Evolutionary conservation across 2,113 vertebrate genomes (phyloP), one percentile per base, ranked within the genome.

Genomic region (Acanthochromis polyacanthus): DNA sequence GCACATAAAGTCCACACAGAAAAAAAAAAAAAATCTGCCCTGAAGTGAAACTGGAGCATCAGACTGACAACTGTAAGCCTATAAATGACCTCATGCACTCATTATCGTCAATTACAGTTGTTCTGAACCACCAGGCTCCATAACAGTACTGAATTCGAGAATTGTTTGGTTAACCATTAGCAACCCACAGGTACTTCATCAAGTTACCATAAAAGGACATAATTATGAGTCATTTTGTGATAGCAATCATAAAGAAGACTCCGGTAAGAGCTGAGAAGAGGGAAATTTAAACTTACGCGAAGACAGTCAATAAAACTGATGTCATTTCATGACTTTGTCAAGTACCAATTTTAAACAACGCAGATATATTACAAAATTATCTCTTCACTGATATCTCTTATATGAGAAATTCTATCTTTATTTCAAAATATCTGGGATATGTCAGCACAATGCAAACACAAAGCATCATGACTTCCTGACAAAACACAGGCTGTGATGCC

Each of bases 151-250:
- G 10, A 63, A 75, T 63, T 46, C 1, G 25, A 78, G 15, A 66
- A 66, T 10, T 4, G 28, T 67, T 40, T 32, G 10, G 76, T 87
- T 76, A 90, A 89, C 22, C 71, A 86, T 91, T 89, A 64, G 56
- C 82, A 53, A 36, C 22, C 4, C n/a, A 23, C 20, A 19, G 7
- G 1, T 23, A 36, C 22, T 36, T 16, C 19, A 10, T 17, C 56
- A 81, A 19, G 50, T 74, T 71, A 19, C 70, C 20, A 80, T 74
- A 57, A 80, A 68, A 59, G 36, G 1, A 12, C 20, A 64, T 0
- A 10, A 58, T 63, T 75, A 81, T 59, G 58, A 60, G 45, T 72
- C 17, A 40, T 38, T 59, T 23, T 20, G 14, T 46, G 62, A 71
- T 66, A 55, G 58, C 30, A 52, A 3, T 57, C 59, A 83, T 69